Evolutionary conservation across 2,888 invertebrate species (phyloP).

Genomic region (Beris chalybata): DNA sequence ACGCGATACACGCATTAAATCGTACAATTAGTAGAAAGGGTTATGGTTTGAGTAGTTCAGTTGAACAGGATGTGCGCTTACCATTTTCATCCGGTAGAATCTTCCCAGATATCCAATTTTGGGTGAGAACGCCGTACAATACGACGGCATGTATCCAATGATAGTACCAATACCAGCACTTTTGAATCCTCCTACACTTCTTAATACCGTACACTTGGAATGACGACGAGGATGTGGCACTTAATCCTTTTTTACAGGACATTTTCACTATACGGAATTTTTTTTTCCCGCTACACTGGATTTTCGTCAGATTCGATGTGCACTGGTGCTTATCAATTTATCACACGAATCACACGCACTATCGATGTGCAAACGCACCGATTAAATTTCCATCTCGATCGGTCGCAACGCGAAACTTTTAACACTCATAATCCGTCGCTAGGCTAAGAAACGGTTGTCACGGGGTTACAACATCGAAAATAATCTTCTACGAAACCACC

Average conservation of each 20-base stretch:
- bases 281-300: neutral
- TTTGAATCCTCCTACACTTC: neutral
- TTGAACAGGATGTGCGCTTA: slow-evolving; percentile 15
- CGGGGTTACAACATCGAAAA: too few species aligned
- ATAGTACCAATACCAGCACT: slow-evolving; percentile 9
- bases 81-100: slow-evolving; percentile 36
- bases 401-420: too few species aligned
- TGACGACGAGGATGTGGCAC: neutral
- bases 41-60: too few species aligned
- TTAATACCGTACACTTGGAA: neutral
- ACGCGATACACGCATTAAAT: neutral
- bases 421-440: too few species aligned
- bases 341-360: too few species aligned
- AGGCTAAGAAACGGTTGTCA: too few species aligned
- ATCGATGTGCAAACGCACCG: too few species aligned
- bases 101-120: slow-evolving; percentile 35
- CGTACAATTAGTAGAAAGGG: too few species aligned
- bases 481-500: too few species aligned
- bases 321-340: too few species aligned
- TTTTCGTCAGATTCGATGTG: too few species aligned
- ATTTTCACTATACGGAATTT: slow-evolving; percentile 16
- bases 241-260: slow-evolving; percentile 4
- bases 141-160: slow-evolving; percentile 25
- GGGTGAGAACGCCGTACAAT: slow-evolving; percentile 30
- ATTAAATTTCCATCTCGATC: too few species aligned